Conservation (phyloP, 2,113 vertebrate species). For the Puffinus mauretanicus region DNA sequence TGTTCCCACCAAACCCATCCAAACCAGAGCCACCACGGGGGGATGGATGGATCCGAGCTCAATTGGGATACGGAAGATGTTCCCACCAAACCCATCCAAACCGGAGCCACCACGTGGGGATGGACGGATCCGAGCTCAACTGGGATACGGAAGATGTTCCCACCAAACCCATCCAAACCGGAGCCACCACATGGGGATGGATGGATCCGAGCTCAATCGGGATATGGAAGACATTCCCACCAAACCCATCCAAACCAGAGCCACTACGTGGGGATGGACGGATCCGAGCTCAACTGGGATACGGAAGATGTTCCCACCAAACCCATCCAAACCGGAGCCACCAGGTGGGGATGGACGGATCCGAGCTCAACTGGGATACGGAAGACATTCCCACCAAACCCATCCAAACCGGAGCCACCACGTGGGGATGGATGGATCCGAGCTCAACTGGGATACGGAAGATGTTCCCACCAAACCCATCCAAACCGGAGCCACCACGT, state of each 20-base stretch:
- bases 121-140: too few species aligned
- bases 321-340: not conserved
- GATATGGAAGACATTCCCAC: not conserved
- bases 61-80: too few species aligned
- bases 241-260: not conserved
- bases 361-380: not conserved
- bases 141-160: not conserved
- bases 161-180: not conserved
- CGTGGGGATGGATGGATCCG: accelerated
- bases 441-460: not conserved
- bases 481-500: not conserved
- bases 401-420: not conserved
- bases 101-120: too few species aligned
- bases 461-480: not conserved
- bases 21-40: too few species aligned
- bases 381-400: not conserved
- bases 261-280: accelerated
- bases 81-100: too few species aligned
- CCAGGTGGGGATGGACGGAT: accelerated
- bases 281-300: not conserved
- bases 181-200: not conserved
- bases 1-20: too few species aligned
- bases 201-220: accelerated
- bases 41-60: too few species aligned
- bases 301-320: not conserved